Base-by-base conservation (phyloP, 1,140 invertebrate genomes). In the Drosophila auraria region DNA sequence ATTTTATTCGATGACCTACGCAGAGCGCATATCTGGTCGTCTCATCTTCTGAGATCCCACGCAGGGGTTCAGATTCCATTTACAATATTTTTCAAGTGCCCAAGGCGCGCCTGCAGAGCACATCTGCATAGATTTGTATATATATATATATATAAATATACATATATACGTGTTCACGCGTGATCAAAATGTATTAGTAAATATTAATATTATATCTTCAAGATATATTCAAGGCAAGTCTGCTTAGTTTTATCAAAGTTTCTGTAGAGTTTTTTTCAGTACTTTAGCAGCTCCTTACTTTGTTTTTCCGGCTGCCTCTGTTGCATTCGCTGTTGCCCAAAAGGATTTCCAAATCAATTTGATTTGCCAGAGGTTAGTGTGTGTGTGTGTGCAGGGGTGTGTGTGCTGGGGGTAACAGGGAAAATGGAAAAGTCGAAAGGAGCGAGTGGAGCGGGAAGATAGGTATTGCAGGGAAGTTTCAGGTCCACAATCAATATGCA, bases 261-360 rank as follows among this genome's bases (percentile, higher is more conserved):
- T 58, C 25, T 6, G 3, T 9, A 12, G 20, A 1, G 14, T 33
- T 17, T 27, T 30, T 30, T 5, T 11, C 33, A 42, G 40, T 72
- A 15, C 15, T 20, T 20, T 15, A 7, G 14, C 54, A 38, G 15
- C n/a, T 27, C n/a, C 17, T 36, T 53, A 53, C 66, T 72, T 40
- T 33, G 42, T 38, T 64, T 51, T 59, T 72, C 50, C 27, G 27
- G 44, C 17, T 66, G 11, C 60, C 70, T 51, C 63, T 45, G 53
- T 69, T 76, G 50, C 61, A 78, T 66, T 78, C 64, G 40, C 60
- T 64, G 57, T 47, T 42, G 59, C 66, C 75, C 75, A 71, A 89
- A 84, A 87, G 84, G 78, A 87, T 90, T 87, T 78, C 66, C 36
- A 87, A 89, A 89, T 87, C 84, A 87, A 87, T 75, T 89, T 89